Percentiles rank a stretch among this genome's conserved stretches.
Conservation (phyloP, 2,888 invertebrate genomes). For the Dysmachus trigonus region DNA sequence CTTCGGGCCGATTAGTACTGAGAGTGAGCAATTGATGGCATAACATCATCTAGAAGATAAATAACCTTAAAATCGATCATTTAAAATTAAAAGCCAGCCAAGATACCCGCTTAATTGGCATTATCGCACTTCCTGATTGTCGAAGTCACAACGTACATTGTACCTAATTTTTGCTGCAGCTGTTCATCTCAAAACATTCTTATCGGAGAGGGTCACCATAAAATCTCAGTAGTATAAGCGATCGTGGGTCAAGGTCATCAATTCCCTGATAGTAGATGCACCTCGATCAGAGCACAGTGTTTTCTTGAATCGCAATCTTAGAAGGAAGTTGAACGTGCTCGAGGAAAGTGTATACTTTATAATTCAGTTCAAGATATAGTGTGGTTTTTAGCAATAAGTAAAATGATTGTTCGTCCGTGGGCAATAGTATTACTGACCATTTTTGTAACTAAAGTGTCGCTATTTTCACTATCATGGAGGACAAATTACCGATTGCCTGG, state of each 20-base stretch:
- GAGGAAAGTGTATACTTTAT: not conserved
- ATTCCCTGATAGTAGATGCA: not conserved
- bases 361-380: not conserved
- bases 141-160: not conserved
- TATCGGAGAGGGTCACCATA: not conserved
- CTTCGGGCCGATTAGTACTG: not conserved
- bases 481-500: not conserved
- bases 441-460: not conserved
- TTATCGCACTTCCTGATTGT: not conserved
- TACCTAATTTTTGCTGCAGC: not conserved
- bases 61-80: not conserved
- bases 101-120: not conserved
- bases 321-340: not conserved
- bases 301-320: not conserved
- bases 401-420: not conserved
- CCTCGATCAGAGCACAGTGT: not conserved
- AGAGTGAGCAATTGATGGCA: not conserved
- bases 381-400: not conserved
- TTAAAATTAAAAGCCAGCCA: not conserved
- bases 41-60: not conserved
- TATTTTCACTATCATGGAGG: not conserved
- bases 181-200: not conserved
- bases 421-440: not conserved
- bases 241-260: not conserved
- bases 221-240: not conserved